A percentile compares a stretch with the other conserved stretches of the same genome.
Conservation (phyloP, 2,797 vertebrate genomes). For the Alectoris magna region DNA sequence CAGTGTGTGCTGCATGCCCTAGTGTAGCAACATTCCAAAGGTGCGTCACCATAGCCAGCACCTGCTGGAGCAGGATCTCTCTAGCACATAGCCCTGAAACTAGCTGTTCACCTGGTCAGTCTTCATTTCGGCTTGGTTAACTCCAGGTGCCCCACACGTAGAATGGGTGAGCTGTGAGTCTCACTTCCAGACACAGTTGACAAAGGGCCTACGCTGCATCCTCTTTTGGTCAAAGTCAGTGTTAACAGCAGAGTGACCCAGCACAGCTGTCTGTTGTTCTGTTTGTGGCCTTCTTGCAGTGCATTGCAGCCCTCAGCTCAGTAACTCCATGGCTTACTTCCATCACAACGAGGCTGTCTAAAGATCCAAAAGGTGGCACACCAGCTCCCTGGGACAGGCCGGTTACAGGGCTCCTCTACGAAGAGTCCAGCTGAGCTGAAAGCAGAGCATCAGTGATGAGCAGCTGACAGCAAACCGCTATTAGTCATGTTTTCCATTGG, state of each 20-base stretch:
- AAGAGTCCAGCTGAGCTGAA: not conserved
- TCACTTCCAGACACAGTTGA: not conserved
- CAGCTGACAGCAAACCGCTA: not conserved
- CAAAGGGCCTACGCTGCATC: not conserved
- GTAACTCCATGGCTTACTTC: not conserved
- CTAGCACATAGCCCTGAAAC: not conserved
- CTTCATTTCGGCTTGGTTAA: not conserved
- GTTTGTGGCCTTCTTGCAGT: not conserved
- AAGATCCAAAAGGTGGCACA: not conserved
- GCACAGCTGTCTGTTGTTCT: accelerated
- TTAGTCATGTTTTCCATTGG: not conserved
- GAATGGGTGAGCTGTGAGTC: not conserved
- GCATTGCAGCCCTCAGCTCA: not conserved
- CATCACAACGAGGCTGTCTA: not conserved
- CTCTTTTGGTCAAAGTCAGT: not conserved
- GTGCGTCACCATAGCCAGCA: not conserved
- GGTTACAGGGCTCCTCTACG: accelerated
- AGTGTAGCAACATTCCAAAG: not conserved
- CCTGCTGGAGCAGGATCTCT: not conserved
- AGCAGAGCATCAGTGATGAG: not conserved
- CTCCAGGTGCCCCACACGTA: not conserved
- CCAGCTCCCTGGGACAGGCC: accelerated
- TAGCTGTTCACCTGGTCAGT: not conserved
- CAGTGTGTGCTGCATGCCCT: not conserved
- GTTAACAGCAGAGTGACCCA: not conserved